Evolutionary conservation across 2,888 invertebrate genomes (phyloP).

Genomic region (Hydraecia micacea): DNA sequence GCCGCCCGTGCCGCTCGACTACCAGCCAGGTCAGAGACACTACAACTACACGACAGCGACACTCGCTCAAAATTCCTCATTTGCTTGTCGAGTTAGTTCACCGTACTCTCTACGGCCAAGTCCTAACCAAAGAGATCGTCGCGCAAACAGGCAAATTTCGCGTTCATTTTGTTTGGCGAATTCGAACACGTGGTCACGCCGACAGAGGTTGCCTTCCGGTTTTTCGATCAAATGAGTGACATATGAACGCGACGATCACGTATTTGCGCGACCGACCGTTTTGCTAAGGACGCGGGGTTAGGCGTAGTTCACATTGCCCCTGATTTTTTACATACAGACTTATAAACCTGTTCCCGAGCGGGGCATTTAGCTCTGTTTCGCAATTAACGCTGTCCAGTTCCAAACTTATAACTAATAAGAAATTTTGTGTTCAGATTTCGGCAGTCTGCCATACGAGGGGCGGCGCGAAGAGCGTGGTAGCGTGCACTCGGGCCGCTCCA

Average conservation of each 20-base stretch:
- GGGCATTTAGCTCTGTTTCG: neutral
- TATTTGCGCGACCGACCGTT: neutral
- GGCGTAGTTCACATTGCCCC: too few relatives aligned
- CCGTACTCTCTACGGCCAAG: neutral
- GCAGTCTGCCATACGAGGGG: constrained; percentile 72
- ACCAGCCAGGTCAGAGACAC: constrained; percentile 28
- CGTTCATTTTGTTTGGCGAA: neutral
- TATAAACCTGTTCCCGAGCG: neutral
- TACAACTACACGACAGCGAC: neutral
- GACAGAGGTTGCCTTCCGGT: too few relatives aligned
- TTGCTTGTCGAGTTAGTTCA: neutral
- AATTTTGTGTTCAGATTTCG: constrained; percentile 70
- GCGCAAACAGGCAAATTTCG: neutral
- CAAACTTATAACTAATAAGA: neutral
- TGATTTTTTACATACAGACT: neutral
- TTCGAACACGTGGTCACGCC: neutral
- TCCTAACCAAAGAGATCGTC: neutral
- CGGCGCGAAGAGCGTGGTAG: constrained; percentile 92
- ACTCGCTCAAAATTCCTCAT: too few relatives aligned
- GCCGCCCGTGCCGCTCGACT: constrained; percentile 60
- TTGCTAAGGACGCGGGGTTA: neutral
- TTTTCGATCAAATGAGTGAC: neutral
- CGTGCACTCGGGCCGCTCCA: constrained; percentile 96
- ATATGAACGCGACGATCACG: neutral
- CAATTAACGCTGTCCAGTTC: neutral